Base-by-base conservation (phyloP, 2,113 vertebrate genomes). In the Epinephelus fuscoguttatus region DNA sequence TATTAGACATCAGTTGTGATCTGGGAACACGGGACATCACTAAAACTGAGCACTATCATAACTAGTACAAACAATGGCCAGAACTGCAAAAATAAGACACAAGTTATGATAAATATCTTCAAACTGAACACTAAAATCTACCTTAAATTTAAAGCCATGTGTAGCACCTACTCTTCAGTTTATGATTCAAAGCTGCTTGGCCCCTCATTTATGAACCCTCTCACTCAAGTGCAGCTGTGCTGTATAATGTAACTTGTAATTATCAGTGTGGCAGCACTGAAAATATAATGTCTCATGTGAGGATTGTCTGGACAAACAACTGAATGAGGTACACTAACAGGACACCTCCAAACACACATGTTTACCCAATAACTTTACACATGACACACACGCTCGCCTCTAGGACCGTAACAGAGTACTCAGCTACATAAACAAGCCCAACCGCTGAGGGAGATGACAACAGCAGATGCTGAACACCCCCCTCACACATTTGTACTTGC, bases 221-320 rank as follows among this genome's bases (percentile, higher is more conserved):
- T 25, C 6, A 23, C 14, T 73, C 11, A 23, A 59, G 40, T 42
- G 27, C 50, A 70, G 49, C 63, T 42, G 21, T 14, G 25, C 50
- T 5, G 5, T 70, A 70, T 80, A 61, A 25, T 30, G 33, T 84
- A 79, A 80, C 70, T 75, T 52, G 15, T 74, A 78, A 83, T 83
- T 70, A 71, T 75, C 49, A 7, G 2, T 59, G 59, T 68, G 59
- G 56, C 10, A 15, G 56, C 70, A 53, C n/a, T 30, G 57, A 71
- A 63, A 56, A 7, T 19, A 3, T 49, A 81, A 81, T 56, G 74
- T 71, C 68, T 86, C 80, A 73, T 73, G 33, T 78, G 84, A 81
- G 84, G 70, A 78, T 82, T 72, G 72, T 81, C 80, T 88, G 52
- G 50, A 73, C 61, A 73, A 82, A 80, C 77, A 45, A 11, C 19